Base-by-base conservation (phyloP, 2,113 vertebrate genomes). In the Calyptomena viridis region DNA sequence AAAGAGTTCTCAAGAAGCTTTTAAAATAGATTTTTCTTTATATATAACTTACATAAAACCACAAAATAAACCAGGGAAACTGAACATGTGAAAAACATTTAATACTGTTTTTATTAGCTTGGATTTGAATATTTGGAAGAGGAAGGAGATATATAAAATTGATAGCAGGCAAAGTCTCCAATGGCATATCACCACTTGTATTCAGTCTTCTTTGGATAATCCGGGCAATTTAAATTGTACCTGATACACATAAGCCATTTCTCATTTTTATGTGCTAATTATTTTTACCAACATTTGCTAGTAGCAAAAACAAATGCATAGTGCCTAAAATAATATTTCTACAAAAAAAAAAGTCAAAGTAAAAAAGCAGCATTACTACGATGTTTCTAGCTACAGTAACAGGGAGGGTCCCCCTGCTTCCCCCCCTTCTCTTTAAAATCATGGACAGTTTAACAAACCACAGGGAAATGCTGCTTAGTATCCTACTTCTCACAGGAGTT, bases 1-100 rank as follows among this genome's bases (percentile, higher is more conserved):
- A 91, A 89, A 95, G 74, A 62, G 37, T 60, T 78, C 74, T 86
- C 46, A 68, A 93, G 91, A 86, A 71, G 46, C 83, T 93, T 92
- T 76, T 42, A 78, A 87, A 94, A 90, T 49, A 94, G 64, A 37
- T 68, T 78, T 77, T 89, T 92, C 30, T 81, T 89, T 87, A 78
- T 87, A 91, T 72, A 50, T 25, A 81, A 42, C 17, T 33, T 64
- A 40, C 0, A 69, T 40, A 59, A 84, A 90, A 75, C 14, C 18
- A 56, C 33, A 84, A 72, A 94, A 79, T 35, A 6, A 93, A 52
- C 59, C 31, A 50, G 24, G 35, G 37, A 68, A 93, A 74, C 4
- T 11, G 22, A 73, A 73, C 42, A 59, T 44, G 39, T 56, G 15
- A 37, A 81, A 89, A 89, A 47, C 17, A 71, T 37, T 76, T 85